Conservation (phyloP, 2,888 invertebrate species). For the Agriopis leucophaearia region DNA sequence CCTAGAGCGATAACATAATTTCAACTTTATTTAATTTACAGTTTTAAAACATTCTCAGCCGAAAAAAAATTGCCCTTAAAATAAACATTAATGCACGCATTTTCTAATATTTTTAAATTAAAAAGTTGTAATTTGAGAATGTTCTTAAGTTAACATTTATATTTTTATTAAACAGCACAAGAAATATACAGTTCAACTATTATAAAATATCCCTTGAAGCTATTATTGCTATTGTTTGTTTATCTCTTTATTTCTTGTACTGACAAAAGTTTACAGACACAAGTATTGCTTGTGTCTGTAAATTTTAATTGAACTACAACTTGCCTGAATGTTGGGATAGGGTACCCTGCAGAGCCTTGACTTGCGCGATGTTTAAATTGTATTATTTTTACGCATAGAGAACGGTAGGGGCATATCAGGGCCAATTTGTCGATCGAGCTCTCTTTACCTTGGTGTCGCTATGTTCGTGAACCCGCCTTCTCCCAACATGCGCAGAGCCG, state of each 20-base stretch:
- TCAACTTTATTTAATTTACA: neutral
- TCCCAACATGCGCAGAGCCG: slow-evolving; percentile 88
- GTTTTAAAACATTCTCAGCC: slow-evolving; percentile 26
- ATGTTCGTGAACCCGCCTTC: slow-evolving; percentile 77
- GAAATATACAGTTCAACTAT: slow-evolving; percentile 44
- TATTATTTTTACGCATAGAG: slow-evolving; percentile 44
- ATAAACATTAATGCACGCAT: slow-evolving; percentile 18
- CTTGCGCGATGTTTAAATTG: slow-evolving; percentile 62
- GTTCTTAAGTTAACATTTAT: slow-evolving; percentile 11
- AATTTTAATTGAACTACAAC: slow-evolving; percentile 61
- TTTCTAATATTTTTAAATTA: too few relatives aligned
- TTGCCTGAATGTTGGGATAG: slow-evolving; percentile 99
- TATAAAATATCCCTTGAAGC: neutral
- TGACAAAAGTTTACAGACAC: slow-evolving; percentile 54
- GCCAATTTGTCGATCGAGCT: slow-evolving; percentile 45
- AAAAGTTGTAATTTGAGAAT: slow-evolving; percentile 15
- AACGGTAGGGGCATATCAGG: slow-evolving; percentile 63
- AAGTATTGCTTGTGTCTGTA: slow-evolving; percentile 71
- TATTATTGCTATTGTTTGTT: neutral
- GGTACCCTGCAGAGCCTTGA: slow-evolving; percentile 93
- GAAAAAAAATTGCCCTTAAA: neutral
- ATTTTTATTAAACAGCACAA: slow-evolving; percentile 34
- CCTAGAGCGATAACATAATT: slow-evolving; percentile 38
- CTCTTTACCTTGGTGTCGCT: slow-evolving; percentile 52
- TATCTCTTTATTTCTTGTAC: slow-evolving; percentile 40